Evolutionary conservation across 2,888 invertebrate genomes (phyloP), one percentile per base, ranked within the genome.

Genomic region (Saturnia pavonia): DNA sequence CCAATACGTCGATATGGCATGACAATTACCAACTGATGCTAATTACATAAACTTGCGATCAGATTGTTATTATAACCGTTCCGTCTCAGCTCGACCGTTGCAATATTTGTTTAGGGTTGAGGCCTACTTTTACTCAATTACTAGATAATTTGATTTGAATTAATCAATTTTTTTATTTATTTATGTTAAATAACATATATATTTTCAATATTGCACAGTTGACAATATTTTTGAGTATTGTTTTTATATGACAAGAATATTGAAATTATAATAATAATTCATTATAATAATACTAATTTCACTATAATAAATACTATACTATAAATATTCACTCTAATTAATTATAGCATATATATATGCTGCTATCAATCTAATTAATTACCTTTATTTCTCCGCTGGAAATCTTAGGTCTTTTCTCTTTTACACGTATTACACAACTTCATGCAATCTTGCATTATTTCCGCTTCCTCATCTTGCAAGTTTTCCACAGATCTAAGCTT

Each of bases 1-100:
- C 65, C 65, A 11, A 40, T 40, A 65, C 65, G 40, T 65, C 40
- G 65, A 40, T 65, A 40, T 65, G 65, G n/a, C 65, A 65, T 65
- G 40, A n/a, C 34, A 34, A 34, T 34, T 34, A 34, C 34, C 19
- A n/a, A 65, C 40, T 65, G 19, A 65, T 40, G 40, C 40, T 65
- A 40, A 65, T 40, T 65, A 65, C 65, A 40, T n/a, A 1, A 65
- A 40, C 40, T 65, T 65, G 65, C 40, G 40, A 40, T 40, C 65
- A n/a, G 65, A n/a, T 40, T 11, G 40, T 65, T 11, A 65, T 65
- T 65, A 65, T 12, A 22, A 40, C 65, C 34, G 40, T 65, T 40
- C 65, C 12, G 19, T 9, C 11, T 65, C 1, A 40, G 22, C n/a
- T n/a, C 12, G 7, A 40, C 11, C n/a, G n/a, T 11, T 19, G 65